These are phyloP conservation scores for Drosophila hamatofila DNA, from an alignment of 2,888 invertebrate species.

Conservation along the genomic window DNA sequence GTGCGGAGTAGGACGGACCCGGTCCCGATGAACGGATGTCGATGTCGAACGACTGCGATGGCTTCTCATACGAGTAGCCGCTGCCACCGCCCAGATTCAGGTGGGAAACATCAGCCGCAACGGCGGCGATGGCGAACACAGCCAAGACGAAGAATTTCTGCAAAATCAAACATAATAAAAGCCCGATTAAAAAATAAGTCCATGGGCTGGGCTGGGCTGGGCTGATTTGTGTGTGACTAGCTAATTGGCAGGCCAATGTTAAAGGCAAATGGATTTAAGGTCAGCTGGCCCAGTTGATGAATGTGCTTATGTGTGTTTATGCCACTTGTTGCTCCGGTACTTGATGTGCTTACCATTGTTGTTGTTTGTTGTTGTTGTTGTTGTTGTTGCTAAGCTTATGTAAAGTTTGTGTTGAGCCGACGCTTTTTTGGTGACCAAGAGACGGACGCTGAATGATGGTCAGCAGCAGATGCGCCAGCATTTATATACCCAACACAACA, in stretches of 20 bases:
- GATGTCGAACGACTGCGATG: slow-evolving; percentile 63
- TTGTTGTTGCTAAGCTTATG: slow-evolving; percentile 13
- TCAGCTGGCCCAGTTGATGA: slow-evolving; percentile 40
- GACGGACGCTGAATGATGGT: slow-evolving; percentile 70
- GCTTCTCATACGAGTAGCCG: slow-evolving; percentile 68
- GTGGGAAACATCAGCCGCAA: slow-evolving; percentile 73
- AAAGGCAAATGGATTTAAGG: slow-evolving; percentile 49
- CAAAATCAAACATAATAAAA: slow-evolving; percentile 24
- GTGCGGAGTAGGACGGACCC: slow-evolving; percentile 12
- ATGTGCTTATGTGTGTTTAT: slow-evolving; percentile 25
- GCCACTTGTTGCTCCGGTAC: slow-evolving; percentile 16
- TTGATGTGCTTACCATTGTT: slow-evolving; percentile 70
- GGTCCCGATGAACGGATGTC: slow-evolving; percentile 53
- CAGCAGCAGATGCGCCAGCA: slow-evolving; percentile 66
- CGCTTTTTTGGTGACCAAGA: slow-evolving; percentile 55
- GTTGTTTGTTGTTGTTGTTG: slow-evolving; percentile 61
- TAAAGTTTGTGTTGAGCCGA: slow-evolving; percentile 61
- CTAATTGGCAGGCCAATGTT: slow-evolving; percentile 56
- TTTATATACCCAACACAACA: slow-evolving; percentile 60
- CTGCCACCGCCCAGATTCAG: slow-evolving; percentile 67
- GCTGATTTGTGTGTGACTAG: slow-evolving; percentile 17
- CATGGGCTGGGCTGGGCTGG: slow-evolving; percentile 25
- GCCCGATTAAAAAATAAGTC: slow-evolving; percentile 24
- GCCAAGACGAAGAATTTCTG: slow-evolving; percentile 74
- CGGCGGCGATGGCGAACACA: slow-evolving; percentile 69